A percentile compares a stretch with the other conserved stretches of the same genome.
phyloP scores from a whole-genome alignment of 2,113 vertebrate genomes.

The Charadrius vociferus region DNA sequence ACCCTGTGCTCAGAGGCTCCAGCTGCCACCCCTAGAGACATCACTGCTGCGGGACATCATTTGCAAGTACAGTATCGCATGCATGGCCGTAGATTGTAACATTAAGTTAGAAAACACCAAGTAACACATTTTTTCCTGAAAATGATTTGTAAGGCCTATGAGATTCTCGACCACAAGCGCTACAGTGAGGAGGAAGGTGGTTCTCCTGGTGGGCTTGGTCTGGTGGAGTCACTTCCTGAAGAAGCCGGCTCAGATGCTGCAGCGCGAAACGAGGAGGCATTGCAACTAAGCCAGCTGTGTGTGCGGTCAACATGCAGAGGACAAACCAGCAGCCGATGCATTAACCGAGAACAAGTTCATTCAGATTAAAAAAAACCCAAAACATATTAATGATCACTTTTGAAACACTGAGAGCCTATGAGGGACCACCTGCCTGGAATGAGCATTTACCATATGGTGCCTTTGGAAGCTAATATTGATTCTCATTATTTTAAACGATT shows the following conservation, averaged over 20 bases:
- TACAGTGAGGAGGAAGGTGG: background rate
- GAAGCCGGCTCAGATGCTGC: background rate
- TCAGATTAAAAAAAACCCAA: constrained; percentile 67
- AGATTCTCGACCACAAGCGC: background rate
- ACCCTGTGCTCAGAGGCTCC: rapidly evolving
- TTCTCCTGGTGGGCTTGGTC: background rate
- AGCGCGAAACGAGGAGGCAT: background rate
- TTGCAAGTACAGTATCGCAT: rapidly evolving
- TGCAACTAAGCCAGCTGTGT: background rate
- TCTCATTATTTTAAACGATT: constrained; percentile 82
- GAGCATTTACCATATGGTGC: constrained; percentile 79
- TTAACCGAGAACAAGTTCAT: constrained; percentile 63
- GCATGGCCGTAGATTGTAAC: rapidly evolving
- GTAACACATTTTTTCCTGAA: background rate
- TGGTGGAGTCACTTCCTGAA: background rate
- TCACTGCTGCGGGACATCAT: rapidly evolving
- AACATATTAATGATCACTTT: constrained; percentile 61
- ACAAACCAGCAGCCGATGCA: constrained; percentile 33
- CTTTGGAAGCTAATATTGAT: constrained; percentile 81
- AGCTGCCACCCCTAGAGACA: rapidly evolving
- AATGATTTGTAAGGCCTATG: background rate
- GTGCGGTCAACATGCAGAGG: constrained; percentile 28
- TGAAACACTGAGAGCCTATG: constrained; percentile 63
- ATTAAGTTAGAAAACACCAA: background rate
- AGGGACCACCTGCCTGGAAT: constrained; percentile 69